These are phyloP conservation scores for Mycetomoellerius zeteki DNA, from an alignment of 1,140 invertebrate genomes.

Conservation along the genomic window DNA sequence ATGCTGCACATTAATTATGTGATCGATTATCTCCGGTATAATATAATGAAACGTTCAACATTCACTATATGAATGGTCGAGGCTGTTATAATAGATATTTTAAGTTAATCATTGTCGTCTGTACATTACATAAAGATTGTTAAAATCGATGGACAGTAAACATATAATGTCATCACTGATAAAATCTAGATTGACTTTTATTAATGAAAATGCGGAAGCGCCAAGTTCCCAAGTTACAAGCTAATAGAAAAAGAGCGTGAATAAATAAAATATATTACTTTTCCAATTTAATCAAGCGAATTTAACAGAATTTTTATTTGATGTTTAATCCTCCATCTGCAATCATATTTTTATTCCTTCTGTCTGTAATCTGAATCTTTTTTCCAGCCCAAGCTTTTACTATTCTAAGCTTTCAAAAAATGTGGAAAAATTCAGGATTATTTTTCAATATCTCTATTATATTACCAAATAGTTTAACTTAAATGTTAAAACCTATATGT, in stretches of 20 bases:
- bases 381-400: no score
- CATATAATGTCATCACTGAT: neutral
- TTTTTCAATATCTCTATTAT: no score
- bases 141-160: slow-evolving; percentile 10
- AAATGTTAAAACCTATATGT: no score
- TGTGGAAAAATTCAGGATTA: no score
- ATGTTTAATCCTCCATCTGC: neutral
- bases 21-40: neutral
- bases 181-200: slow-evolving; percentile 2
- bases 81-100: slow-evolving; percentile 18
- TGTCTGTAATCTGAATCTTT: no score
- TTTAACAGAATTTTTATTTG: slow-evolving; percentile 7
- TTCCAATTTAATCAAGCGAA: neutral
- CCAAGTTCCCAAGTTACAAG: neutral
- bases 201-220: neutral
- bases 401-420: no score
- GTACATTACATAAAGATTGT: neutral
- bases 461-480: no score
- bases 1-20: neutral
- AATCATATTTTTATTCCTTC: no score
- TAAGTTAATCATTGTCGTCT: neutral
- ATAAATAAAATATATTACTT: slow-evolving; percentile 4
- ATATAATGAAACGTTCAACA: neutral
- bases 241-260: neutral
- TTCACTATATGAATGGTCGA: slow-evolving; percentile 17